These are phyloP conservation scores for Crepidodera aurea DNA, from an alignment of 2,888 invertebrate species.

Conservation along the genomic window DNA sequence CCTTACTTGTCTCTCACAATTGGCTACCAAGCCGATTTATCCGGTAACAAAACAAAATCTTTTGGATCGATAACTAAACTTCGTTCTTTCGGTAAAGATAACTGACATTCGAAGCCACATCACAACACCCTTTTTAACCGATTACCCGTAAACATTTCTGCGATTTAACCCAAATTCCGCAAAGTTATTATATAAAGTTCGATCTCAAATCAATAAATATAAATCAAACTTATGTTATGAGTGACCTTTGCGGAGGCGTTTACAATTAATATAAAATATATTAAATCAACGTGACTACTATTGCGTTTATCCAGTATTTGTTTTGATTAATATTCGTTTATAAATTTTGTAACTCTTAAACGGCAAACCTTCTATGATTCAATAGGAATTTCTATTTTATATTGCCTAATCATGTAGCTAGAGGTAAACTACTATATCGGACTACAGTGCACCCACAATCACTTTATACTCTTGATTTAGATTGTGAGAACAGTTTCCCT, in stretches of 20 bases:
- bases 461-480: too few species aligned
- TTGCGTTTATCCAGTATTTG: slow-evolving; percentile 6
- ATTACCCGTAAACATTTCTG: too few species aligned
- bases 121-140: too few species aligned
- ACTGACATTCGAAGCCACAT: too few species aligned
- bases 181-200: background rate
- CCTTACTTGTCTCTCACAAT: too few species aligned
- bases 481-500: too few species aligned
- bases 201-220: background rate
- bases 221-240: background rate
- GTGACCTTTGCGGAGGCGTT: slow-evolving; percentile 9
- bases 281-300: slow-evolving; percentile 11
- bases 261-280: slow-evolving; percentile 9
- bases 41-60: too few species aligned
- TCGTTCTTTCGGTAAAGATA: too few species aligned
- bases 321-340: slow-evolving; percentile 14
- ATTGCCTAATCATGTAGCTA: background rate
- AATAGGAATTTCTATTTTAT: slow-evolving; percentile 4
- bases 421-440: background rate
- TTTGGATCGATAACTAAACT: too few species aligned
- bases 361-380: slow-evolving; percentile 12
- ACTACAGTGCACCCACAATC: background rate
- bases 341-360: slow-evolving; percentile 5
- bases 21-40: too few species aligned
- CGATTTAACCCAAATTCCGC: background rate